Evolutionary conservation across 2,888 invertebrate species (phyloP), one percentile per base, ranked within the genome.

Genomic region (Ferdinandea cuprea): DNA sequence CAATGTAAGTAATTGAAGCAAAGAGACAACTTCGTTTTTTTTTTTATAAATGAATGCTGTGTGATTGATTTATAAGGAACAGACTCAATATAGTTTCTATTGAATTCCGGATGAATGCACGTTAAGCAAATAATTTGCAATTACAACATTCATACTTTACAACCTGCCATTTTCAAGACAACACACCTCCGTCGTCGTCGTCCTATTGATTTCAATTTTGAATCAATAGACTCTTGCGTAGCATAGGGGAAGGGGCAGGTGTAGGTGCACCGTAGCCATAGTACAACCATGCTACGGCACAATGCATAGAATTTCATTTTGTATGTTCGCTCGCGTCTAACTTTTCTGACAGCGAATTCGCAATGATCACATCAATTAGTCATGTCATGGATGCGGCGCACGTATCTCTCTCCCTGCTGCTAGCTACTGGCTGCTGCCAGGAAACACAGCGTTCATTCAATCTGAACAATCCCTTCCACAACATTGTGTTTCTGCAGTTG

Each of bases 361-460:
- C 68, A 76, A 52, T 76, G 74, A 68, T 59, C 68, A 52, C 52
- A 68, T 68, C 68, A 76, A 76, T 76, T 76, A 76, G 74, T 76
- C 74, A 68, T 52, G 68, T 52, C 74, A 37, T 59, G 74, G 35
- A 76, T 68, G 50, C 68, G 59, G 50, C 74, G 59, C 58, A 68
- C 48, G 40, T 68, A 35, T 44, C 48, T 59, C 8, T 15, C 17
- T 30, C 15, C 9, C n/a, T n/a, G 13, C 21, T 30, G 13, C n/a
- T n/a, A n/a, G n/a, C n/a, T n/a, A 17, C 3, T 13, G 28, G 25
- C 17, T 8, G 25, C 37, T 2, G 19, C 42, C 35, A 21, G 42
- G 44, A 35, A 37, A n/a, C 7, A 32, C 30, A 19, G 9, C n/a
- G 35, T 59, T 25, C 61, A 68, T 76, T 76, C 68, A 76, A 76